Conservation (phyloP, 2,888 invertebrate genomes). For the Pollenia amentaria region DNA sequence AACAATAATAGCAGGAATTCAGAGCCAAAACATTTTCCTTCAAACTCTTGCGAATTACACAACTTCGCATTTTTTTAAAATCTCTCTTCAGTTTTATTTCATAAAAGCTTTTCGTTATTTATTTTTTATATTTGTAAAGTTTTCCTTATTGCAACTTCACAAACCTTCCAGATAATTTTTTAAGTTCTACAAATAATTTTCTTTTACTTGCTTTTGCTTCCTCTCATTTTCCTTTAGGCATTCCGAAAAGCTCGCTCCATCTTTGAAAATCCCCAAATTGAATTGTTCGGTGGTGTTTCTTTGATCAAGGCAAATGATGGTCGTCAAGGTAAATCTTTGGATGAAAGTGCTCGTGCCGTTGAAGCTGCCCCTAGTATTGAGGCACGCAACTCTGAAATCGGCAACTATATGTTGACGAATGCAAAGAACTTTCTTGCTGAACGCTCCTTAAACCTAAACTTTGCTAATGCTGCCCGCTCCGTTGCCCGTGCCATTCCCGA, state of each 20-base stretch:
- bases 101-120: no score
- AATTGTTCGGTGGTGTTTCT: constrained; percentile 86
- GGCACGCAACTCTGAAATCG: constrained; percentile 86
- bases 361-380: constrained; percentile 85
- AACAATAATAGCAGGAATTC: no score
- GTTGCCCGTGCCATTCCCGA: constrained; percentile 86
- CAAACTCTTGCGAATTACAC: no score
- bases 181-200: not conserved
- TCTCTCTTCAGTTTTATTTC: no score
- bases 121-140: no score
- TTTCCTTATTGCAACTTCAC: not conserved
- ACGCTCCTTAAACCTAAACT: constrained; percentile 86
- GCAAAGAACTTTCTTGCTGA: constrained; percentile 86
- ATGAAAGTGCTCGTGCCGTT: constrained; percentile 85
- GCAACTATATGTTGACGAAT: constrained; percentile 86
- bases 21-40: no score
- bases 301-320: constrained; percentile 83
- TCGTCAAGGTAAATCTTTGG: constrained; percentile 85
- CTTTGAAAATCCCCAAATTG: constrained; percentile 86
- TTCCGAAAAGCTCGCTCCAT: constrained; percentile 87
- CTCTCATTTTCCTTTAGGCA: constrained; percentile 81
- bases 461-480: constrained; percentile 84
- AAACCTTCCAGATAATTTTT: not conserved
- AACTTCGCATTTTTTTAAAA: no score
- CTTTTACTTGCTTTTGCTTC: constrained; percentile 5